Evolutionary conservation across 2,797 vertebrate species (phyloP).

Genomic region (Syndactyla subalaris): DNA sequence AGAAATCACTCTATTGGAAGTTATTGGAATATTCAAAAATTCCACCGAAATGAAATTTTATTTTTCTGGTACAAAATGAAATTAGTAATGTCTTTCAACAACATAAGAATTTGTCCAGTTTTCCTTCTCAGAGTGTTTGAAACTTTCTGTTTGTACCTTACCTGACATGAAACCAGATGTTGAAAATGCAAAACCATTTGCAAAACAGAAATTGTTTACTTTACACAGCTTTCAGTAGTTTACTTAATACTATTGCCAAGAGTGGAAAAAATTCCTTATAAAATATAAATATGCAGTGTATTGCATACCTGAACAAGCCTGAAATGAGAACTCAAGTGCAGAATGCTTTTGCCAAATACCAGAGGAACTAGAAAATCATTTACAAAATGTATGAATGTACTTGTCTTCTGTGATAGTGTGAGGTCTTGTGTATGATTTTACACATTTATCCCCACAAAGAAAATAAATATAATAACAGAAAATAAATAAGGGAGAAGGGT

Average conservation of each 20-base stretch:
- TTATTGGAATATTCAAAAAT: too few species aligned
- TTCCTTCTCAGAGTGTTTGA: neutral
- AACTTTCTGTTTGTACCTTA: neutral
- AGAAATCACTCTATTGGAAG: neutral
- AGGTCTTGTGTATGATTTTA: neutral
- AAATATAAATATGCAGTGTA: neutral
- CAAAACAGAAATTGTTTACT: neutral
- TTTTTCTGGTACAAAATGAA: neutral
- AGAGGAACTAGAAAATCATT: neutral
- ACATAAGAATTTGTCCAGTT: neutral
- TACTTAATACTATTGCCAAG: neutral
- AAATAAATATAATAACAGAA: neutral
- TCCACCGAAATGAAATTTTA: neutral
- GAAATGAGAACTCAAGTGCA: neutral
- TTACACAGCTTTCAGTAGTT: neutral
- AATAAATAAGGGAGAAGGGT: neutral
- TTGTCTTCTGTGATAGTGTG: neutral
- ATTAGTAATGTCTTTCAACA: neutral
- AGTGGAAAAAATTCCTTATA: neutral
- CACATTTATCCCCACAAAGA: neutral
- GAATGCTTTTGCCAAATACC: neutral
- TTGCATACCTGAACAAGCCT: neutral
- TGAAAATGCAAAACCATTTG: neutral
- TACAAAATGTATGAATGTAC: neutral
- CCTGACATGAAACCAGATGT: neutral